Evolutionary conservation across 2,113 vertebrate genomes (phyloP), one percentile per base, ranked within the genome.

Genomic region (Australoheros scitulus): DNA sequence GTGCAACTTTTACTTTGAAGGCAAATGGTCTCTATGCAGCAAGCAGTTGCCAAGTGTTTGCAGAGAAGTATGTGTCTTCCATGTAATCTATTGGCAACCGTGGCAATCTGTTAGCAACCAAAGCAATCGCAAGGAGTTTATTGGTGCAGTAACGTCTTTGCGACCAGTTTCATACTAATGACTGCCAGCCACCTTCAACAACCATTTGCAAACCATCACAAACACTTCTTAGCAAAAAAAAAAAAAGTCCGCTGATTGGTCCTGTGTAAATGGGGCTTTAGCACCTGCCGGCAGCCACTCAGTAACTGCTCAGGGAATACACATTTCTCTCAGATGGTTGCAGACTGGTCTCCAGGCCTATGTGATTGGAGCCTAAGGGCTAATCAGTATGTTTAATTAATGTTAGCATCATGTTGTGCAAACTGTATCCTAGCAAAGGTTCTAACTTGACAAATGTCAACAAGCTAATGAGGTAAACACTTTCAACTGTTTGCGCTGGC

Each of bases 401-500:
- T 47, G 41, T 29, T 50, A 50, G 41, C 8, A 7, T 68, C 64
- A 50, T 68, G 22, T 0, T 68, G 15, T 68, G 64, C 41, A 18
- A 50, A 50, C 64, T 29, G 41, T 43, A 43, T 43, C 11, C 2
- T 47, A 26, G 14, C 26, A 0, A 50, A 50, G 14, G 2, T 24
- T 29, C 65, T 47, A 50, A 0, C 17, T 52, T 52, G 50, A 70
- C 24, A 50, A 50, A 70, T 20, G 43, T 50, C 43, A 52, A 70
- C 15, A 52, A 70, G 65, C 24, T 70, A 50, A 70, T 3, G 1
- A 68, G 64, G 38, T 68, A 47, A 68, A 50, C 15, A 26, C 9
- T 29, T 50, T 70, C 0, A 70, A 7, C 24, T 29, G 43, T 47
- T 47, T 15, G 13, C 43, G 4, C 4, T 15, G 43, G 11, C 14